Base-by-base conservation (phyloP, 2,113 vertebrate species). In the Raja brachyura region DNA sequence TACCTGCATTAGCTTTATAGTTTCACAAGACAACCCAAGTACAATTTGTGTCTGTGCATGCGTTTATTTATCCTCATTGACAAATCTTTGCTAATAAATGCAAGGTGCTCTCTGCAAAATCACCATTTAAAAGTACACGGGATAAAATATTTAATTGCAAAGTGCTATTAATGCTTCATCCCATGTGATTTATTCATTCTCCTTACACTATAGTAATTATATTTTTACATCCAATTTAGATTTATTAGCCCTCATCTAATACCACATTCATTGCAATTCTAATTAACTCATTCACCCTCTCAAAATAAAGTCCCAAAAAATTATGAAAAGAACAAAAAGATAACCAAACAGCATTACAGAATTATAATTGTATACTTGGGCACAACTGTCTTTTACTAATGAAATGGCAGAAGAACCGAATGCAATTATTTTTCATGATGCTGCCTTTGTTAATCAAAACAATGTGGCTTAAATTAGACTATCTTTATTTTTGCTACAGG, bases 401-500 rank as follows among this genome's bases (percentile, higher is more conserved):
- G 20, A 70, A 92, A 48, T 14, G 20, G 18, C 66, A 11, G 66
- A 70, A 90, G 56, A 86, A 86, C n/a, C 70, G 5, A 73, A 92
- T 92, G 39, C 73, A 74, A 70, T 92, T 39, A 92, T 92, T 39
- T 54, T 54, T 54, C 90, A 92, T 66, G 68, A 92, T 25, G 31
- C 68, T 92, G 18, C 31, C 16, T 90, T 39, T 48, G 18, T 70
- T 70, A 90, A 73, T 92, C 66, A 48, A 88, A 54, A 74, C 22
- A 92, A 92, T 39, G 54, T 88, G 59, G 39, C 20, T 28, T 39
- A 73, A 70, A 28, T 73, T 70, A 92, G 48, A 22, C 22, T 4
- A 92, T 54, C 11, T 70, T 28, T 39, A 92, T 54, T 74, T 48
- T 22, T 63, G 20, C n/a, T 63, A 31, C 5, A 31, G 31, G 20